Evolutionary conservation across 1,140 invertebrate genomes (phyloP), one percentile per base, ranked within the genome.

Genomic region (Heliconius hermathena): DNA sequence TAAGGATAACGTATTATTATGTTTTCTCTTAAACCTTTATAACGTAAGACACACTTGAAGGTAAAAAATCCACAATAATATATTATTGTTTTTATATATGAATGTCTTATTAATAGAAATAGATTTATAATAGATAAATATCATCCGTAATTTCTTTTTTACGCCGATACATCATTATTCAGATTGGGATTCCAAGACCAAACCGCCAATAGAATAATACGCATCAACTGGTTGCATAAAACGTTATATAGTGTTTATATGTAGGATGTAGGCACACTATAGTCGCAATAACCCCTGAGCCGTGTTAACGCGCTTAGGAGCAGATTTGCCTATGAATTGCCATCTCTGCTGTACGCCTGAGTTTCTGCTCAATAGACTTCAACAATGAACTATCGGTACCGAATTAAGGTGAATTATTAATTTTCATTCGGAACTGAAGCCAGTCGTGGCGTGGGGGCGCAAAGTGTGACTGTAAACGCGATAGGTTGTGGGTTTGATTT

Each of bases 281-380:
- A 29, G 89, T 89, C 89, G 85, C 91, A 92, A 91, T 93, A 90
- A 89, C 89, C 89, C 86, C 84, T 82, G 78, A 89, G 87, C 86
- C 87, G 87, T 94, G 90, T 92, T 92, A 93, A 94, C 91, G 90
- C 86, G 89, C 88, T 92, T 92, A 82, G 77, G 60, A 82, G 71
- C 82, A 84, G 90, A 93, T 94, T 93, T 93, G 90, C 88, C 87
- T 90, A 89, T 91, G 91, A 93, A 94, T 92, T 91, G 90, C 86
- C 87, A 90, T 88, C 86, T 87, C 82, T 83, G 84, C 87, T 89
- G 87, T 90, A 89, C 85, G 85, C 88, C 88, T 88, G 86, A 91
- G 86, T 89, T 89, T 90, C 86, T 86, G 83, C 82, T 85, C 85
- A 85, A 87, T 85, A 81, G 83, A 87, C 84, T 84, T 76, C 73